Percentiles rank a stretch among this genome's conserved stretches.
These are phyloP conservation scores for Laticauda colubrina DNA, from an alignment of 2,113 vertebrate genomes.

Conservation along the genomic window DNA sequence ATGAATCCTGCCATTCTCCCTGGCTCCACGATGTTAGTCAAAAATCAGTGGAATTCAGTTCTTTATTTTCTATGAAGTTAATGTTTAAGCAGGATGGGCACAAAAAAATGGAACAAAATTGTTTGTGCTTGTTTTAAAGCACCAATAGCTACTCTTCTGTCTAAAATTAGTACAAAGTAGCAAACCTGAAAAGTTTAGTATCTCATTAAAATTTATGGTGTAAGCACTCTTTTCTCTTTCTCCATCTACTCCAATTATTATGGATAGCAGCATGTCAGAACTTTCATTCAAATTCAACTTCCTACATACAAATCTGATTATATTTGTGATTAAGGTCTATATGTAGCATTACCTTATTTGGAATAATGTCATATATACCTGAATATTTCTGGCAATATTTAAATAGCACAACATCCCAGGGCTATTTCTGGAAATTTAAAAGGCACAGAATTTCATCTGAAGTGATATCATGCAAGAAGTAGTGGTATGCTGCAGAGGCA, in stretches of 20 bases:
- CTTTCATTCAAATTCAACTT: not conserved
- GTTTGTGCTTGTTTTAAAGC: not conserved
- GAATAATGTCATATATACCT: not conserved
- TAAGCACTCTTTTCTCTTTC: not conserved
- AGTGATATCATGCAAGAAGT: not conserved
- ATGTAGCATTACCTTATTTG: not conserved
- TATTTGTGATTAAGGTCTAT: not conserved
- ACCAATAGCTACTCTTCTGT: not conserved
- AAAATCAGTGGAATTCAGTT: not conserved
- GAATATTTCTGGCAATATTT: not conserved
- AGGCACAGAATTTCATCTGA: not conserved
- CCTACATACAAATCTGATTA: not conserved
- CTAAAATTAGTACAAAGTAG: not conserved
- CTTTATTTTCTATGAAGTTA: not conserved
- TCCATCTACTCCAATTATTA: not conserved
- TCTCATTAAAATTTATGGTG: not conserved
- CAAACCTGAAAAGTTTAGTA: not conserved
- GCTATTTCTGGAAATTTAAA: not conserved
- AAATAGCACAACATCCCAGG: not conserved
- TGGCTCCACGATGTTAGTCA: not conserved
- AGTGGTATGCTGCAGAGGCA: accelerated
- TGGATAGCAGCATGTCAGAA: not conserved
- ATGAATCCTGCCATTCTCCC: not conserved
- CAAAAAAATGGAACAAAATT: not conserved
- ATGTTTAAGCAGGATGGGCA: not conserved